Evolutionary conservation across 2,888 invertebrate species (phyloP), one percentile per base, ranked within the genome.

Genomic region (Malthinus seriepunctatus): DNA sequence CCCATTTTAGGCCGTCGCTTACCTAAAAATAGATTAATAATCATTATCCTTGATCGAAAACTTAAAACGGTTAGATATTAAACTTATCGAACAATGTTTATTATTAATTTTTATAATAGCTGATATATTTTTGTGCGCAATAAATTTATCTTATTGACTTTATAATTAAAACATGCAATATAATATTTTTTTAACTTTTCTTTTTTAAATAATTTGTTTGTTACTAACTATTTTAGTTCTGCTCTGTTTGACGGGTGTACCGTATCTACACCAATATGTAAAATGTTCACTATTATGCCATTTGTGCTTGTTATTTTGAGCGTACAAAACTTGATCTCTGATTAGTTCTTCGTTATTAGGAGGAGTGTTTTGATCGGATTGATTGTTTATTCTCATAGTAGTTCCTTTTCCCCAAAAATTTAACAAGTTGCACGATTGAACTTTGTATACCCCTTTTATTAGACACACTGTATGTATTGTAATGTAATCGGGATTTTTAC

Each of bases 201-300:
- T 37, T 34, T 10, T 38, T 5, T 23, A 8, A 15, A 6, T 31
- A n/a, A 51, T 42, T 15, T n/a, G 15, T 14, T 42, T 15, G n/a
- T 9, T 62, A 71, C 76, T 82, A 83, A 88, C 88, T 84, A 87
- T 86, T 81, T 86, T 83, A 79, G 85, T 84, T 73, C 86, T 83
- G 10, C 65, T 52, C 32, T 63, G 63, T 37, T 65, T 66, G 32
- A 66, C 65, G 7, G 69, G 63, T 38, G 69, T 69, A 56, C 87
- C 88, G 69, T 89, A 88, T 65, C 88, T 84, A 78, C 88, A 88
- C 86, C 87, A 88, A 76, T 87, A 85, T 66, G 84, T 84, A 78
- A 86, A 86, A 81, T 80, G 86, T 79, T 84, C 85, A 74, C 83
- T 85, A 81, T 85, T 88, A 79, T 82, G 87, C 84, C 85, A 86